phyloP scores from a whole-genome alignment of 1,140 invertebrate species.

The Trigoniulus corallinus region DNA sequence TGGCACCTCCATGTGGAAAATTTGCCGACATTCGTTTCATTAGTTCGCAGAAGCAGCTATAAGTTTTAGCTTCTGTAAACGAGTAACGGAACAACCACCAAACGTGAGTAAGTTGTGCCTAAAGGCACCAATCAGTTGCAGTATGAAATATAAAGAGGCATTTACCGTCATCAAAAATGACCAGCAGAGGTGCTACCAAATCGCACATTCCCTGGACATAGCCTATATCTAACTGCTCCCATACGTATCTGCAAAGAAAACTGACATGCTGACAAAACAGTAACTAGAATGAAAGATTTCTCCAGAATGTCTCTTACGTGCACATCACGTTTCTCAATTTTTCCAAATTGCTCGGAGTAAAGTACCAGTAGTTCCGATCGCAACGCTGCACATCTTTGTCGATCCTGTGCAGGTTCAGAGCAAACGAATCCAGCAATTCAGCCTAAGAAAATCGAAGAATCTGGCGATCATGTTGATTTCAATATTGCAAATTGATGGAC shows the following conservation, averaged over 20 bases:
- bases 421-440: constrained; percentile 70
- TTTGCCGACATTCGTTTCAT: constrained; percentile 82
- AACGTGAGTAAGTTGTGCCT: neutral
- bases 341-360: constrained; percentile 68
- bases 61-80: constrained; percentile 59
- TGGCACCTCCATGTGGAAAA: constrained; percentile 81
- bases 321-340: constrained; percentile 92
- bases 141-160: neutral
- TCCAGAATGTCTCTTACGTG: too few species aligned
- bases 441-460: constrained; percentile 30
- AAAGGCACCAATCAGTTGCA: neutral
- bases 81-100: neutral
- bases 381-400: constrained; percentile 93
- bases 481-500: constrained; percentile 9
- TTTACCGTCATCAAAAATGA: constrained; percentile 68
- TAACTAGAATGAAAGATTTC: neutral
- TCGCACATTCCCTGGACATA: constrained; percentile 93
- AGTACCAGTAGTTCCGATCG: constrained; percentile 85
- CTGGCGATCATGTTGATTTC: neutral
- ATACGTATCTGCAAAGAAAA: constrained; percentile 53
- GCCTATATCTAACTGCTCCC: constrained; percentile 80
- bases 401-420: constrained; percentile 78
- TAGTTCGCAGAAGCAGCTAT: constrained; percentile 74
- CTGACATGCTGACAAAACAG: neutral
- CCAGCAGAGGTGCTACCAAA: constrained; percentile 75